These are phyloP conservation scores for Thyatira batis DNA, from an alignment of 2,888 invertebrate species.

Conservation along the genomic window DNA sequence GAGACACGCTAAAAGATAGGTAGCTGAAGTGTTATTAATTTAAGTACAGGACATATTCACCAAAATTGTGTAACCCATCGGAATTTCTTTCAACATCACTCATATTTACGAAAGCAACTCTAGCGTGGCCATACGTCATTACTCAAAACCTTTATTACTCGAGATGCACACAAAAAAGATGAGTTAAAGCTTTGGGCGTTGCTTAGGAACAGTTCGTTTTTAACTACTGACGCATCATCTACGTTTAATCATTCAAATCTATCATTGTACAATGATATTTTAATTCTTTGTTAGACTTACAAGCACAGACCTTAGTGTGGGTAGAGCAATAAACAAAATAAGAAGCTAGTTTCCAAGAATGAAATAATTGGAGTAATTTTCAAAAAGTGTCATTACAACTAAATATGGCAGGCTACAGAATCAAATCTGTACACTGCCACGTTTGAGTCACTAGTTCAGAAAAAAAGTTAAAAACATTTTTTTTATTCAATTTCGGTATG, in stretches of 20 bases:
- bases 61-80: conserved; percentile 24
- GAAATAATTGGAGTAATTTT: background rate
- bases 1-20: no score
- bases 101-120: conserved; percentile 14
- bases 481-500: conserved; percentile 19
- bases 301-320: background rate
- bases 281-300: conserved; percentile 25
- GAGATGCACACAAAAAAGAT: conserved; percentile 3
- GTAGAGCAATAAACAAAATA: background rate
- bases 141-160: conserved; percentile 4
- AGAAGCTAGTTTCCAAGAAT: background rate
- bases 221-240: conserved; percentile 27
- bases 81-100: conserved; percentile 25
- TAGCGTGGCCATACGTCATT: conserved; percentile 2
- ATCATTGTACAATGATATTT: conserved; percentile 30
- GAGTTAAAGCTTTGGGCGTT: conserved; percentile 24
- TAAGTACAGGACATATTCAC: background rate
- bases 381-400: background rate
- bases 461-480: conserved; percentile 15
- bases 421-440: conserved; percentile 9
- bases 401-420: conserved; percentile 1
- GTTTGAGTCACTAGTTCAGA: background rate
- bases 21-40: no score
- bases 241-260: conserved; percentile 29
- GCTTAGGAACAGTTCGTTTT: conserved; percentile 20